Conservation (phyloP, 2,888 invertebrate genomes). For the Apotomis turbidana region DNA sequence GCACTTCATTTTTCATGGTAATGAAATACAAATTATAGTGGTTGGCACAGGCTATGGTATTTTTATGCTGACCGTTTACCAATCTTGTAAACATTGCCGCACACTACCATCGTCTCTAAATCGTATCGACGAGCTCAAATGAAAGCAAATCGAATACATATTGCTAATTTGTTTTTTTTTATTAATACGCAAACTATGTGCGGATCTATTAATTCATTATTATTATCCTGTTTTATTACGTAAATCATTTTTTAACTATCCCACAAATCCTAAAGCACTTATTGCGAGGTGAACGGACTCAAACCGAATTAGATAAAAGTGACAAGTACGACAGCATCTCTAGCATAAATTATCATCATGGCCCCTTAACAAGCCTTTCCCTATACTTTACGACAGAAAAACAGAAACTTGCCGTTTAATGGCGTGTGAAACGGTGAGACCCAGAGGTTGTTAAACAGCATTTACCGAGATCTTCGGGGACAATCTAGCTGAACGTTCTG, state of each 20-base stretch:
- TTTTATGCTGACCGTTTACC: too few relatives aligned
- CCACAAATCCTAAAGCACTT: too few relatives aligned
- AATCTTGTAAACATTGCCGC: too few relatives aligned
- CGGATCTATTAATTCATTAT: too few relatives aligned
- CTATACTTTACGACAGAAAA: constrained; percentile 2
- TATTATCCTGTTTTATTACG: too few relatives aligned
- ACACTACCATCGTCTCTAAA: too few relatives aligned
- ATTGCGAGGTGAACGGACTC: not conserved
- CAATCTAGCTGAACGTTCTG: constrained; percentile 53
- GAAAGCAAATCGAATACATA: too few relatives aligned
- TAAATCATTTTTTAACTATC: too few relatives aligned
- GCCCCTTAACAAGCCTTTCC: not conserved
- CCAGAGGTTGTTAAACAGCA: constrained; percentile 50
- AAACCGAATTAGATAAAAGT: not conserved
- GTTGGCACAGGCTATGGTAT: not conserved
- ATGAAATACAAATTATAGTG: not conserved
- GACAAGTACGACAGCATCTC: not conserved
- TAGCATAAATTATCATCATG: constrained; percentile 9
- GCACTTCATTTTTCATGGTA: too few relatives aligned
- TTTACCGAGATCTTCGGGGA: constrained; percentile 58
- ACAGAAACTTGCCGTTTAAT: constrained; percentile 61
- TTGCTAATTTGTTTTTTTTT: too few relatives aligned
- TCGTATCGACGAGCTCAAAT: too few relatives aligned
- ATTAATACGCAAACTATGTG: too few relatives aligned
- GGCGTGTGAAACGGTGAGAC: constrained; percentile 56